These are phyloP conservation scores for Clanis bilineata DNA, from an alignment of 2,888 invertebrate species.

Conservation along the genomic window DNA sequence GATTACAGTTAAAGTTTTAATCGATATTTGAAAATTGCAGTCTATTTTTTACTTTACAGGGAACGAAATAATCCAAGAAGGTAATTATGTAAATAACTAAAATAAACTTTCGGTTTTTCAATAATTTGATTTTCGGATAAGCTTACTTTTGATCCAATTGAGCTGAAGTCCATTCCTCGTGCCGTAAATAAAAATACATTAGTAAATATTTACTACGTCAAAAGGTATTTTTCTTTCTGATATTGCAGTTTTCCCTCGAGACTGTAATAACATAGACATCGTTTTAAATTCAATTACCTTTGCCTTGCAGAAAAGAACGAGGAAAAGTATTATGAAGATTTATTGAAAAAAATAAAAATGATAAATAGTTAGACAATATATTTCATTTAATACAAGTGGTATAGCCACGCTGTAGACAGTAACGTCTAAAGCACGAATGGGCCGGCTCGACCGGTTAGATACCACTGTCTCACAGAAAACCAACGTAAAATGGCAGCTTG, in stretches of 20 bases:
- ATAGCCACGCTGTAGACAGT: no score
- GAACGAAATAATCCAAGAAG: constrained; percentile 45
- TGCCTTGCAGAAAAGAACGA: constrained; percentile 37
- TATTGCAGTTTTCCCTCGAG: background rate
- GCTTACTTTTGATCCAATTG: no score
- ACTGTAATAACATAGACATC: background rate
- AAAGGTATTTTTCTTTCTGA: no score
- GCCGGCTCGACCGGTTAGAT: no score
- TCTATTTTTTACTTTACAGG: constrained; percentile 29
- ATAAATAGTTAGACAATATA: constrained; percentile 21
- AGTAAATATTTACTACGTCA: no score
- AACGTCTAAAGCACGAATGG: no score
- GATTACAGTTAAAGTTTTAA: background rate
- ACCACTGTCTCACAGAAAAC: no score
- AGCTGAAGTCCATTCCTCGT: no score
- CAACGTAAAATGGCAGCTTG: no score
- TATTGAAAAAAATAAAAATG: constrained; percentile 24
- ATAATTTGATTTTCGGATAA: no score
- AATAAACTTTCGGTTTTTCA: background rate
- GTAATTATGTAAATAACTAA: constrained; percentile 27
- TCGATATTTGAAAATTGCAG: background rate
- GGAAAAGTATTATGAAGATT: constrained; percentile 30
- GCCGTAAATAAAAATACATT: no score
- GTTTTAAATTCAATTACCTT: background rate
- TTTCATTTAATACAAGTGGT: background rate